Percentiles rank a stretch among this genome's conserved stretches.
Evolutionary conservation across 2,888 invertebrate species (phyloP).

Genomic region (Agrotis segetum): DNA sequence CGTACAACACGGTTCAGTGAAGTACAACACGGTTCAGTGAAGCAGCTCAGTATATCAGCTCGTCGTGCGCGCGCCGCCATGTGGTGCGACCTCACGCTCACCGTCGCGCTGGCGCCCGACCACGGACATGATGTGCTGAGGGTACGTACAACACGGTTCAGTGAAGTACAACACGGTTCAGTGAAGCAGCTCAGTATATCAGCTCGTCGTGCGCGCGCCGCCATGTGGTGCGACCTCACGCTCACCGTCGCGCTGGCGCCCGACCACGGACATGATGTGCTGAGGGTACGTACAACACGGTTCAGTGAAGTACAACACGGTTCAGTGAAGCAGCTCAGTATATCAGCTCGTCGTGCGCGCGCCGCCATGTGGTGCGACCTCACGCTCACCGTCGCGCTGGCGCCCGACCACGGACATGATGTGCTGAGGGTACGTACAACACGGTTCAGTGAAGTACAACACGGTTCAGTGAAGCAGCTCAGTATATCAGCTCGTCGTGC

Average conservation of each 20-base stretch:
- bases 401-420: slow-evolving; percentile 63
- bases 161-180: too few species aligned
- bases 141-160: slow-evolving; percentile 8
- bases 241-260: slow-evolving; percentile 91
- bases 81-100: slow-evolving; percentile 93
- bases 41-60: slow-evolving; percentile 92
- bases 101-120: slow-evolving; percentile 88
- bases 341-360: slow-evolving; percentile 93
- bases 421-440: slow-evolving; percentile 15
- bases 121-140: neutral
- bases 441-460: too few species aligned
- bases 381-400: slow-evolving; percentile 90
- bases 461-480: slow-evolving; percentile 93
- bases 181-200: slow-evolving; percentile 92
- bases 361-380: slow-evolving; percentile 95
- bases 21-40: too few species aligned
- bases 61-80: slow-evolving; percentile 94
- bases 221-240: slow-evolving; percentile 94
- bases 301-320: too few species aligned
- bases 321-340: slow-evolving; percentile 92
- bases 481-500: slow-evolving; percentile 92
- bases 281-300: slow-evolving; percentile 11
- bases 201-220: slow-evolving; percentile 93
- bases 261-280: neutral
- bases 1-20: too few species aligned